Percentiles rank a stretch among this genome's conserved stretches.
Evolutionary conservation across 2,797 vertebrate species (phyloP).

Genomic region (Rhinophrynus dorsalis): DNA sequence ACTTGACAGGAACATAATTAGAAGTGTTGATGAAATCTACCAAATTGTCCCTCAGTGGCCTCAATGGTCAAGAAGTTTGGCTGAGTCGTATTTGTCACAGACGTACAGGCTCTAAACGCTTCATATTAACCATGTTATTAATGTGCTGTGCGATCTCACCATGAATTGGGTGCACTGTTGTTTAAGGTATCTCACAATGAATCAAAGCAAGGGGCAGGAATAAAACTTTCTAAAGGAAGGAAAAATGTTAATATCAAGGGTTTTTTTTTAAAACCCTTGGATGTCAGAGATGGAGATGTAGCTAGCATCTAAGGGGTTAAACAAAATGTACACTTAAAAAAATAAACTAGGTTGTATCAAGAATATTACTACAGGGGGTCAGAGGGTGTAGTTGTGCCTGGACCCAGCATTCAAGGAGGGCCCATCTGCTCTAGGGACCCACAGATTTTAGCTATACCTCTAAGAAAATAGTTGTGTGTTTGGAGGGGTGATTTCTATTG

Average conservation of each 20-base stretch:
- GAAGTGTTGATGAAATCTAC: slow-evolving; percentile 98
- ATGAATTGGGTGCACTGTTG: slow-evolving; percentile 66
- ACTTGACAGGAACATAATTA: slow-evolving; percentile 99
- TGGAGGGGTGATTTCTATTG: no score
- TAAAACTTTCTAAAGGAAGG: slow-evolving; percentile 54
- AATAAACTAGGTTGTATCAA: no score
- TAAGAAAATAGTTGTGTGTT: no score
- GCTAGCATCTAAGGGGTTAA: no score
- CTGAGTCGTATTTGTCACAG: slow-evolving; percentile 89
- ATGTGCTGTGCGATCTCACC: slow-evolving; percentile 86
- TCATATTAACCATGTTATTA: slow-evolving; percentile 90
- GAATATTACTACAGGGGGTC: no score
- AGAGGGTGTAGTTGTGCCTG: no score
- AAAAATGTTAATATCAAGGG: slow-evolving; percentile 44
- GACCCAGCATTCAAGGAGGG: no score
- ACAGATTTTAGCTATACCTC: no score
- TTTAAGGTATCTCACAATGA: slow-evolving; percentile 63
- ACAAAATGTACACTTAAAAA: no score
- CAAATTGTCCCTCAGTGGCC: slow-evolving; percentile 90
- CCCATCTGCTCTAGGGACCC: no score
- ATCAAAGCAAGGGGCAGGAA: slow-evolving; percentile 51
- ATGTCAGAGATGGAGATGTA: no score
- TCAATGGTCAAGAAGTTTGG: slow-evolving; percentile 83
- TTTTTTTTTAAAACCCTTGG: no score
- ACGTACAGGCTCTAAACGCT: slow-evolving; percentile 83